Evolutionary conservation across 2,888 invertebrate genomes (phyloP).

Genomic region (Oscheius sp.): DNA sequence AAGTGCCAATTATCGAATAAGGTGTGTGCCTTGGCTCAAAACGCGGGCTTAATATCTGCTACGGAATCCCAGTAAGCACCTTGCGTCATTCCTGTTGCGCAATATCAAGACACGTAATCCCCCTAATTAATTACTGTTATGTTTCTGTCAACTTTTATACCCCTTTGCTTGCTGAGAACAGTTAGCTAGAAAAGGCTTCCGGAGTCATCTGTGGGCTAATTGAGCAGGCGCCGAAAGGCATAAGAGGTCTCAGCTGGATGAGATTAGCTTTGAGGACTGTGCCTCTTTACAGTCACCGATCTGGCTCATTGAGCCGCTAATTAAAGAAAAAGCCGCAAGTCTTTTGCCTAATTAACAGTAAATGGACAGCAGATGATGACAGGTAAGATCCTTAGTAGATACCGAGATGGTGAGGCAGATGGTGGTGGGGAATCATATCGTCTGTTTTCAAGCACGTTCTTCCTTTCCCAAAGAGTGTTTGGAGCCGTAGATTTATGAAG

Average conservation of each 20-base stretch:
- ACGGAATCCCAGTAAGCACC: neutral
- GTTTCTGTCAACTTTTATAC: constrained; percentile 1
- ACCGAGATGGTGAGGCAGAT: too few species aligned
- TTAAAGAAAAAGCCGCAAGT: constrained; percentile 19
- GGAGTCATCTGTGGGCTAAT: constrained; percentile 4
- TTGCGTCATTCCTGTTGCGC: constrained; percentile 5
- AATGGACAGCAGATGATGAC: constrained; percentile 1
- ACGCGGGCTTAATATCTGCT: neutral
- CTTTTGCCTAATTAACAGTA: neutral
- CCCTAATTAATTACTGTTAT: constrained; percentile 2
- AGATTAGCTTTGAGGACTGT: constrained; percentile 20
- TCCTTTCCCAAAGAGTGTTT: too few species aligned
- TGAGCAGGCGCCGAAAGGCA: constrained; percentile 22
- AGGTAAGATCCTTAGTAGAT: neutral
- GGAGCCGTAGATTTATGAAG: too few species aligned
- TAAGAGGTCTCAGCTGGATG: constrained; percentile 29
- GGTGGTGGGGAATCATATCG: too few species aligned
- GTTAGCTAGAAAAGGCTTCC: neutral
- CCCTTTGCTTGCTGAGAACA: neutral
- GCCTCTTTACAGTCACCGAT: constrained; percentile 30
- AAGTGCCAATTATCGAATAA: too few species aligned
- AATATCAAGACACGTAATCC: neutral
- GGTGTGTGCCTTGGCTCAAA: neutral
- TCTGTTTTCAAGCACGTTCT: too few species aligned
- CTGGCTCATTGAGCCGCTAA: constrained; percentile 16